These are phyloP conservation scores for Drosophila colorata DNA, from an alignment of 2,888 invertebrate species.

Conservation along the genomic window DNA sequence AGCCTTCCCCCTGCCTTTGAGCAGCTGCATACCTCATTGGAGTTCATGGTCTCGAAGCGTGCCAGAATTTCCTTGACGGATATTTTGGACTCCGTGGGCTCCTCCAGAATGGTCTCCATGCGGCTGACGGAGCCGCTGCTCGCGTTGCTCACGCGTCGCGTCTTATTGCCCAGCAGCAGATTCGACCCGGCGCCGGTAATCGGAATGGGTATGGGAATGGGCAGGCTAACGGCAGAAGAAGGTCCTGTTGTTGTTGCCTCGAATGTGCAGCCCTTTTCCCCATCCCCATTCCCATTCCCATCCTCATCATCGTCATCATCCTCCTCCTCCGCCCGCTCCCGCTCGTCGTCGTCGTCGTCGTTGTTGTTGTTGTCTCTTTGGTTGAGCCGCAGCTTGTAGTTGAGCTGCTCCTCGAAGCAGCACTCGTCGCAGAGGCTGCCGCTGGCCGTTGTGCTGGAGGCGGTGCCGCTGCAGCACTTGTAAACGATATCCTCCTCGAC, in stretches of 20 bases:
- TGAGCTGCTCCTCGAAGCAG: slow-evolving; percentile 69
- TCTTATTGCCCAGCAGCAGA: slow-evolving; percentile 63
- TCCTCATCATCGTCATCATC: slow-evolving; percentile 31
- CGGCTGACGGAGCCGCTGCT: slow-evolving; percentile 87
- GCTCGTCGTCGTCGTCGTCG: slow-evolving; percentile 9
- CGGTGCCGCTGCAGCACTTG: slow-evolving; percentile 60
- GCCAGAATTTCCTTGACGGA: slow-evolving; percentile 93
- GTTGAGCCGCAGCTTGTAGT: slow-evolving; percentile 56
- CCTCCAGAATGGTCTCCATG: slow-evolving; percentile 94
- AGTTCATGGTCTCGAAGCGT: slow-evolving; percentile 90
- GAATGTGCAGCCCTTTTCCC: too few relatives aligned
- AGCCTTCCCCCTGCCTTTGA: too few relatives aligned
- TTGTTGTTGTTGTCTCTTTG: slow-evolving; percentile 66
- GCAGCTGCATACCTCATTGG: slow-evolving; percentile 79
- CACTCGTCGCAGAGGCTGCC: slow-evolving; percentile 65
- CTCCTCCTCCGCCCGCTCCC: too few relatives aligned
- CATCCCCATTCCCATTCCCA: neutral
- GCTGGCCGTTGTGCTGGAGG: slow-evolving; percentile 27
- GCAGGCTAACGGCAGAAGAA: slow-evolving; percentile 11
- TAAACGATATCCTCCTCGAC: slow-evolving; percentile 82
- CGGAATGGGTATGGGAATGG: slow-evolving; percentile 32
- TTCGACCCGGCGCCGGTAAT: slow-evolving; percentile 7
- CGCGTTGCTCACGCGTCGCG: slow-evolving; percentile 84
- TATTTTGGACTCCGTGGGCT: slow-evolving; percentile 91
- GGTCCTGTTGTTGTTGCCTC: slow-evolving; percentile 11